A percentile compares a stretch with the other conserved stretches of the same genome.
Evolutionary conservation across 2,888 invertebrate species (phyloP).

Genomic region (Drosophila histrio): DNA sequence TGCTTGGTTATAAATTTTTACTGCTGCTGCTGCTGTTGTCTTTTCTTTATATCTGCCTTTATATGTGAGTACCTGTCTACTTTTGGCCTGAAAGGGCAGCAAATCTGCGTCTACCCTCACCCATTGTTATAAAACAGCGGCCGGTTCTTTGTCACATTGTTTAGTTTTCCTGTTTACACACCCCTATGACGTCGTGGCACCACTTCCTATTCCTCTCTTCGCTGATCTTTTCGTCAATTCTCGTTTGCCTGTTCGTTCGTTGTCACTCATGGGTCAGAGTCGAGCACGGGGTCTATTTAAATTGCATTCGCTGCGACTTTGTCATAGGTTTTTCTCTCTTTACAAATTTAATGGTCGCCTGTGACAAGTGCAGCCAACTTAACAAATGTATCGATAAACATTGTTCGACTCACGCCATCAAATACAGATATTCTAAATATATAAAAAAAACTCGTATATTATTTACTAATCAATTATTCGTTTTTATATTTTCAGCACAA

Average conservation of each 20-base stretch:
- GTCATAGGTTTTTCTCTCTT: neutral
- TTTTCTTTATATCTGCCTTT: conserved; percentile 15
- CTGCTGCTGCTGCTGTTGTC: conserved; percentile 23
- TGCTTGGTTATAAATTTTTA: conserved; percentile 47
- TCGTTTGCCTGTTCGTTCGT: conserved; percentile 7
- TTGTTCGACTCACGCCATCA: neutral
- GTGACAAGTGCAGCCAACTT: conserved; percentile 15
- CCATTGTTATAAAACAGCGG: conserved; percentile 7
- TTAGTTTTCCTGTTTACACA: conserved; percentile 10
- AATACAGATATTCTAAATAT: neutral
- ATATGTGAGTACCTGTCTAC: conserved; percentile 42
- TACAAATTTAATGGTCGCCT: neutral
- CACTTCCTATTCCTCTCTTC: conserved; percentile 30
- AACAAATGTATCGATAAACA: conserved; percentile 8
- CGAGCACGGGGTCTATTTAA: conserved; percentile 3
- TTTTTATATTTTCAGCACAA: conserved; percentile 32
- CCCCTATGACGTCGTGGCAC: conserved; percentile 24
- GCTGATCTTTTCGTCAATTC: conserved; percentile 37
- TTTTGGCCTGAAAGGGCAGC: conserved; percentile 30
- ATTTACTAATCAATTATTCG: conserved; percentile 1
- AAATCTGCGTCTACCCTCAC: conserved; percentile 44
- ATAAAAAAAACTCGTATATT: neutral
- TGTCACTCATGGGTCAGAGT: conserved; percentile 12
- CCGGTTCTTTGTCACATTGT: conserved; percentile 32
- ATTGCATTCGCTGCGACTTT: conserved; percentile 4